Base-by-base conservation (phyloP, 1,140 invertebrate genomes). In the Pogonus chalceus region DNA sequence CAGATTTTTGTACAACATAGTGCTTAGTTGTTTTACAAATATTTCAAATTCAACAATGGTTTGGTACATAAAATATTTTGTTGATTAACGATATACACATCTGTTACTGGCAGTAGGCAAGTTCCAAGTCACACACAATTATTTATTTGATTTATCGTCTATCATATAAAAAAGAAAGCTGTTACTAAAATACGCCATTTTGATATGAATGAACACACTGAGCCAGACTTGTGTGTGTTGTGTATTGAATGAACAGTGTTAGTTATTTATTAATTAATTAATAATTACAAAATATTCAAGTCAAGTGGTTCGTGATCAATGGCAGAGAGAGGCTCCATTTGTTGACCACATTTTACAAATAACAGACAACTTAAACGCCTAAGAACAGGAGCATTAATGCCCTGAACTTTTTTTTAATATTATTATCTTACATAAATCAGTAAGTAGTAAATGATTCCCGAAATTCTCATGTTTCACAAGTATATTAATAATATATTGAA, bases 81-180 rank as follows among this genome's bases (percentile, higher is more conserved):
- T 53, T 22, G 23, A 48, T 57, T 56, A 58, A 55, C 52, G 22
- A 20, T 53, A 54, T 50, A 35, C 51, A 50, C 43, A 26, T 56
- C 37, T 49, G 23, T 31, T 46, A 56, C 59, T 43, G 62, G 20
- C 55, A 60, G 58, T 62, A 62, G 58, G 60, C 60, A 59, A 18
- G 18, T 10, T 31, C 4, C 26, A 31, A 43, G 9, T 9, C 37
- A 43, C 37, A 43, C 18, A 43, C 18, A 10, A 43, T 43, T 43
- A 4, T 43, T 10, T 12, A 12, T 12, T n/a, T n/a, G n/a, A n/a
- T n/a, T n/a, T n/a, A n/a, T n/a, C n/a, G n/a, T n/a, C 18, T 43
- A 12, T 12, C 37, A 18, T 12, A 18, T 43, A 43, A 12, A 43
- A 43, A 43, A 43, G 37, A 43, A 43, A 43, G 37, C 37, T 10